Evolutionary conservation across 2,888 invertebrate genomes (phyloP), one percentile per base, ranked within the genome.

Genomic region (Deilephila porcellus): DNA sequence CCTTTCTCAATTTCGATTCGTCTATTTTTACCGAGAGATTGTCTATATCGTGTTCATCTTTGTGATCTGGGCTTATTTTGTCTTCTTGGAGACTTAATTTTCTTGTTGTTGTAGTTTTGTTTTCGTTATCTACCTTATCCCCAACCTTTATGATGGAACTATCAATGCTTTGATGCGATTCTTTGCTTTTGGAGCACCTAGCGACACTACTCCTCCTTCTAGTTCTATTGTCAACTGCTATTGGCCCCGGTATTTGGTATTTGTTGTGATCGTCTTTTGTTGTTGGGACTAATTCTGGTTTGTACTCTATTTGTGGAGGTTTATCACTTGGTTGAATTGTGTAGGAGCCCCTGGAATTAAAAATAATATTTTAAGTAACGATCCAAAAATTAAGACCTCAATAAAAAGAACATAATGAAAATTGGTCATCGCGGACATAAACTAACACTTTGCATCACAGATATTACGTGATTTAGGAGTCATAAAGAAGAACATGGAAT

Each of bases 181-280:
- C 67, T 67, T 67, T 64, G 45, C n/a, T 37, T 37, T 34, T 64
- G 37, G 29, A 29, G 5, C 11, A 14, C 3, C 5, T 60, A 17
- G 8, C 25, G 17, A 52, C 1, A 52, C 52, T 67, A 14, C 25
- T 62, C 29, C 19, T 45, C 6, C 45, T 67, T 52, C 67, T 52
- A 25, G 0, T 3, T 67, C 25, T 67, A n/a, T 17, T 67, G 8
- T 67, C 67, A 52, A 25, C 17, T 52, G 25, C 17, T 52, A 67
- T 67, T 7, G 67, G 52, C 1, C 45, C 67, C 25, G 67, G 67
- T 67, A 67, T 67, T 67, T 67, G 67, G 45, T 25, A 52, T 67
- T n/a, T 45, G 7, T 67, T 67, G 25, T 52, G 25, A 17, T 67
- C 17, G 25, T 52, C 25, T 45, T 67, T 45, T 45, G 25, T 19